Evolutionary conservation across 2,113 vertebrate species (phyloP), one percentile per base, ranked within the genome.

Genomic region (Paracanthobrama guichenoti): DNA sequence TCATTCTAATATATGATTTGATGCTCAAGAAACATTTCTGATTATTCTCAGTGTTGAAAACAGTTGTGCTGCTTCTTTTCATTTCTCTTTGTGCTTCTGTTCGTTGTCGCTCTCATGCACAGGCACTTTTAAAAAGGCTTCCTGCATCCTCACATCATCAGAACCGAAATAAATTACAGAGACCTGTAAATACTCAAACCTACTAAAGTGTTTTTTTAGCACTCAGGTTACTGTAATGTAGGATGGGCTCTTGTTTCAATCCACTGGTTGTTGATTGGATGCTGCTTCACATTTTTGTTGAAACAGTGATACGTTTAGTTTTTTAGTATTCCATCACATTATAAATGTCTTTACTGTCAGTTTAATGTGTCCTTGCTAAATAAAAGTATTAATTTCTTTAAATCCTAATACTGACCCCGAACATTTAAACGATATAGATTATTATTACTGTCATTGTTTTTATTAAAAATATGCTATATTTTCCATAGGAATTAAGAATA

Each of bases 51-150:
- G 7, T 53, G 50, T 53, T 53, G 16, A 53, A 53, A 53, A 20
- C 50, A 53, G 16, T 53, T 53, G 14, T 50, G 48, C 2, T 31
- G 31, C 31, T 31, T 31, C 31, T n/a, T n/a, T n/a, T n/a, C 31
- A 31, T 31, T 31, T 31, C 31, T 31, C 31, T 31, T 72, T 85
- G 67, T 85, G 73, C 67, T 46, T 75, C 78, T 66, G 42, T 50
- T 53, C 50, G 39, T 59, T 78, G 16, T 55, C 46, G 13, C 46
- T 75, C 1, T 74, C 44, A 74, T 28, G 13, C 71, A 74, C 71
- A 48, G 22, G 22, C 14, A 18, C n/a, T 60, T 28, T 67, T 35
- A n/a, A 26, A 20, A 31, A 53, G 6, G 24, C 46, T 75, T 20
- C 26, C 46, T 11, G 46, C 46, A 75, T 75, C 26, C 26, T 7